phyloP scores from a whole-genome alignment of 2,113 vertebrate genomes.

The Calyptommatus sinebrachiatus region DNA sequence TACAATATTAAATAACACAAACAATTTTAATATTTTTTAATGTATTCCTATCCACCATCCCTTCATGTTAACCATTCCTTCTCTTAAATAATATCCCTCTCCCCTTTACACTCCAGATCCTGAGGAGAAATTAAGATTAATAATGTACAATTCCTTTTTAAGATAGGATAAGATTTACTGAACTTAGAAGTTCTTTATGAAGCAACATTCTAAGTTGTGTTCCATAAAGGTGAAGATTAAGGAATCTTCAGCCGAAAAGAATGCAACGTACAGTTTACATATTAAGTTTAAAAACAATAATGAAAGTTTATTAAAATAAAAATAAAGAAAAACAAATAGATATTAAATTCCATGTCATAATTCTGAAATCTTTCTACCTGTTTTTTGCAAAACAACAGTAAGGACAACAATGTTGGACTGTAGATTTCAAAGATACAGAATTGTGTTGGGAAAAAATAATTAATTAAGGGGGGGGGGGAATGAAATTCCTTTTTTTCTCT shows the following conservation, averaged over 20 bases:
- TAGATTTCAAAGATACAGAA: no score
- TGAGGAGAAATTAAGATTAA: no score
- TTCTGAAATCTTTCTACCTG: neutral
- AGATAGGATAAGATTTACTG: no score
- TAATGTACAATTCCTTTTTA: no score
- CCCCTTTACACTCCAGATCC: no score
- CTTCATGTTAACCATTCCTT: no score
- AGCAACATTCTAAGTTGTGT: neutral
- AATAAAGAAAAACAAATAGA: neutral
- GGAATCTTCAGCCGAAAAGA: neutral
- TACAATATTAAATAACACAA: no score
- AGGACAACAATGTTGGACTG: no score
- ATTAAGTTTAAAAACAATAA: neutral
- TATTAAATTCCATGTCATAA: neutral
- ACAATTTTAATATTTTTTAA: no score
- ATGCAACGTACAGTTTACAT: neutral
- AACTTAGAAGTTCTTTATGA: neutral
- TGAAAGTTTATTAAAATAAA: neutral
- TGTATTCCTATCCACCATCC: no score
- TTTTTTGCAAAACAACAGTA: neutral
- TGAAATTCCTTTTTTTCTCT: conserved; percentile 1
- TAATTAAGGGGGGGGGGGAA: neutral
- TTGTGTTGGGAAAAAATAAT: neutral
- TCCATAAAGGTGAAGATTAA: neutral
- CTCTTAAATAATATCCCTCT: no score